Evolutionary conservation across 2,797 vertebrate species (phyloP).

Genomic region (Argya squamiceps): DNA sequence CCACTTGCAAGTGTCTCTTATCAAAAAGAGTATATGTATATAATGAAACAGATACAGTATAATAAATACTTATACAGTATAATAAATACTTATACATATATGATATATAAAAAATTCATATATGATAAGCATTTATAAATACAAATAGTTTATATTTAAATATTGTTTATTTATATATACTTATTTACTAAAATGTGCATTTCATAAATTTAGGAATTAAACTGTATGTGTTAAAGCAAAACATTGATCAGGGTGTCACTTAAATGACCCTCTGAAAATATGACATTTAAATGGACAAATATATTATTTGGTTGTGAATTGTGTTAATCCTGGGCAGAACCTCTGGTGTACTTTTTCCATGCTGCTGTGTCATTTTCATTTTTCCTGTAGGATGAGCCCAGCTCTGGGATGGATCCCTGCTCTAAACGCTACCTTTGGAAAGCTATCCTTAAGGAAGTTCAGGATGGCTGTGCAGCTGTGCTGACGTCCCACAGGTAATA

Average conservation of each 20-base stretch:
- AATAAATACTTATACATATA: not conserved
- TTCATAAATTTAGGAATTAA: not conserved
- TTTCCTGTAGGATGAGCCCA: conserved; percentile 74
- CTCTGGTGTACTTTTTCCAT: not conserved
- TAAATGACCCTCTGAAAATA: not conserved
- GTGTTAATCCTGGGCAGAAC: not conserved
- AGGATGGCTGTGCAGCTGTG: conserved; percentile 71
- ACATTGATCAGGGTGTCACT: not conserved
- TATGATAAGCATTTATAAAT: not conserved
- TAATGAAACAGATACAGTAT: not conserved
- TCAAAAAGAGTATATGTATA: not conserved
- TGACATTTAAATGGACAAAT: not conserved
- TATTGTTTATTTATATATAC: too few species aligned
- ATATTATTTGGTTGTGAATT: not conserved
- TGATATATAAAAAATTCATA: not conserved
- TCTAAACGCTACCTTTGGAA: conserved; percentile 77
- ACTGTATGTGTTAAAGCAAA: not conserved
- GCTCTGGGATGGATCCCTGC: conserved; percentile 79
- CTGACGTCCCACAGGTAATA: conserved; percentile 78
- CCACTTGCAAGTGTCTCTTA: not conserved
- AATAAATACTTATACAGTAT: not conserved
- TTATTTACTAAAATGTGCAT: not conserved
- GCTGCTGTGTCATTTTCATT: rapidly evolving
- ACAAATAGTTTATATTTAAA: not conserved
- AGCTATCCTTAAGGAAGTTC: conserved; percentile 63